Evolutionary conservation across 2,888 invertebrate species (phyloP), one percentile per base, ranked within the genome.

Genomic region (Zaprionus lineosus): DNA sequence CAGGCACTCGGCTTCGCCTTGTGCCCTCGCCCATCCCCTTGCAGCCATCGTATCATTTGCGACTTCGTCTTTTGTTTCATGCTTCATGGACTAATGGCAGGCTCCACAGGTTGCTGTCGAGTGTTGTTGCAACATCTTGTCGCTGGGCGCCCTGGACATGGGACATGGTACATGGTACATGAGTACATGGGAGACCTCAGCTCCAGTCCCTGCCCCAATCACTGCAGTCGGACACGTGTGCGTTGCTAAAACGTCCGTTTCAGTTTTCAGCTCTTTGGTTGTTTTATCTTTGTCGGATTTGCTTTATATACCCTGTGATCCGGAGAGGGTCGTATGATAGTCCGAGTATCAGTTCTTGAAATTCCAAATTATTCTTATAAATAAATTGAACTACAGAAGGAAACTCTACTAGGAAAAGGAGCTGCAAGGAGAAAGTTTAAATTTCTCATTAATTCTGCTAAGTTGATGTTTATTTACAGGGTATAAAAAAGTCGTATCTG

Each of bases 181-280:
- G 19, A 24, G 8, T 7, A 24, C 24, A 24, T 24, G 24, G 2
- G 8, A 24, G 24, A 7, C 24, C 24, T n/a, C 8, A 37, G 24
- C 50, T n/a, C 39, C 21, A 9, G 29, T n/a, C 15, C 21, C 36
- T 9, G 28, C 31, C 26, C 4, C 31, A 28, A 11, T n/a, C 7
- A 1, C 16, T 9, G 44, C 37, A 16, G n/a, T 33, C 34, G 75
- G 72, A 72, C 81, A 81, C 81, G 81, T 81, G 81, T 84, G 84
- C 81, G 79, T 81, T 79, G 83, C 81, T 81, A 81, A 81, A 81
- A 81, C 76, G 85, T 81, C 83, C 83, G 83, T 44, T 84, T 21
- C 48, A 43, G 36, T 40, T 28, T 41, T 18, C 11, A 36, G 46
- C 18, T 21, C 31, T 8, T 9, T 28, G 19, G 33, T 16, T 46